A percentile compares a stretch with the other conserved stretches of the same genome.
Conservation (phyloP, 2,888 invertebrate genomes). For the Ennomos quercinarius region DNA sequence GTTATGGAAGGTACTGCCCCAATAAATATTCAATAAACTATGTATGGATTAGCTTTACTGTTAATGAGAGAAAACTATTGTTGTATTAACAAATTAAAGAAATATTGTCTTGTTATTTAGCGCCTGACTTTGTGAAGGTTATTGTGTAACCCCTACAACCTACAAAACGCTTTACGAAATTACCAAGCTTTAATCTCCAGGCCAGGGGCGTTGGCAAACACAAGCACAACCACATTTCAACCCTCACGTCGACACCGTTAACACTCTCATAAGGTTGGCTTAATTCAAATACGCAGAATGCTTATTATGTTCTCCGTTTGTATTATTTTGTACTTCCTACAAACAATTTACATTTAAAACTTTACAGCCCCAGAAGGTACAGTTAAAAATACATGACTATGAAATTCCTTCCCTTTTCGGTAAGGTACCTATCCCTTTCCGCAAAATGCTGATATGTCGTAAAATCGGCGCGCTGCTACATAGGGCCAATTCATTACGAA, state of each 20-base stretch:
- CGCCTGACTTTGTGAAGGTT: too few species aligned
- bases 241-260: conserved; percentile 3
- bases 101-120: too few species aligned
- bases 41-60: too few species aligned
- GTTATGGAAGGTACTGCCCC: too few species aligned
- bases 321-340: too few species aligned
- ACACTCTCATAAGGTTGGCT: neutral
- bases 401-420: neutral
- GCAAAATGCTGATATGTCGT: conserved; percentile 25
- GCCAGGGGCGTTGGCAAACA: neutral
- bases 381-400: neutral
- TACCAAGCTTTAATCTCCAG: neutral
- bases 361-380: too few species aligned
- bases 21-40: too few species aligned
- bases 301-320: too few species aligned
- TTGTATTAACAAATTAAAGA: too few species aligned
- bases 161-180: neutral
- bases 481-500: conserved; percentile 31
- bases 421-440: conserved; percentile 5
- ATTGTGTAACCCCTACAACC: neutral
- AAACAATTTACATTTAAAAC: too few species aligned
- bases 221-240: neutral
- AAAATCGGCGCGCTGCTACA: conserved; percentile 17
- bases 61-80: too few species aligned
- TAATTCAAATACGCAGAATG: neutral